Conservation (phyloP, 2,888 invertebrate genomes). For the Ceramica pisi region DNA sequence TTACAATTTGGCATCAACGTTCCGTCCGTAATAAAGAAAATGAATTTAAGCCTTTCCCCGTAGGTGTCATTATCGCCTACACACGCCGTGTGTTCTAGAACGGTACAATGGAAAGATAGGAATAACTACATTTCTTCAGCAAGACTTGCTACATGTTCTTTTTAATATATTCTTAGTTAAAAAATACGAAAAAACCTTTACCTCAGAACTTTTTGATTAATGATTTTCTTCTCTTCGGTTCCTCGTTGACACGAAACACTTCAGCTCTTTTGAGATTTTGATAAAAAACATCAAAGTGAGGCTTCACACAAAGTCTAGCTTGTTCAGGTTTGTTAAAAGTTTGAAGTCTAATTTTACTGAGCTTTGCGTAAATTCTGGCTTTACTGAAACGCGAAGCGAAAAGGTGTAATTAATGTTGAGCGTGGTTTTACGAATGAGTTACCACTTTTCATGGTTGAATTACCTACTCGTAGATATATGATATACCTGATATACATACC, state of each 20-base stretch:
- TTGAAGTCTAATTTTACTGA: conserved; percentile 18
- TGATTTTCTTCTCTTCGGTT: conserved; percentile 10
- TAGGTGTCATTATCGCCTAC: conserved; percentile 5
- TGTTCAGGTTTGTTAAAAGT: conserved; percentile 28
- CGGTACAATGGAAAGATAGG: neutral
- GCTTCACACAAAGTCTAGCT: conserved; percentile 14
- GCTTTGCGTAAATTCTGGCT: conserved; percentile 22
- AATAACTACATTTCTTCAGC: neutral
- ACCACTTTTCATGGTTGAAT: conserved; percentile 3
- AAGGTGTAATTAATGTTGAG: conserved; percentile 42
- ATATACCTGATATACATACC: neutral
- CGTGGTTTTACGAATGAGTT: conserved; percentile 27
- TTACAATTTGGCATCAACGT: conserved; percentile 5
- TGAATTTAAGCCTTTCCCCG: conserved; percentile 2
- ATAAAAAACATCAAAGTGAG: conserved; percentile 31
- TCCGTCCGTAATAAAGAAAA: conserved; percentile 33
- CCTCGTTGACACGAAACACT: conserved; percentile 15
- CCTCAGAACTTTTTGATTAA: conserved; percentile 18
- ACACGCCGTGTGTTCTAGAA: conserved; percentile 1
- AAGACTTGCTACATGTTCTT: neutral
- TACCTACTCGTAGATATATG: conserved; percentile 9
- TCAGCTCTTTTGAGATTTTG: conserved; percentile 3
- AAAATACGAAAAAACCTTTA: conserved; percentile 4
- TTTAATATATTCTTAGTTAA: neutral
- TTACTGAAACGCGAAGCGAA: conserved; percentile 35